Evolutionary conservation across 2,113 vertebrate genomes (phyloP), one percentile per base, ranked within the genome.

Genomic region (Urocynchramus pylzowi): DNA sequence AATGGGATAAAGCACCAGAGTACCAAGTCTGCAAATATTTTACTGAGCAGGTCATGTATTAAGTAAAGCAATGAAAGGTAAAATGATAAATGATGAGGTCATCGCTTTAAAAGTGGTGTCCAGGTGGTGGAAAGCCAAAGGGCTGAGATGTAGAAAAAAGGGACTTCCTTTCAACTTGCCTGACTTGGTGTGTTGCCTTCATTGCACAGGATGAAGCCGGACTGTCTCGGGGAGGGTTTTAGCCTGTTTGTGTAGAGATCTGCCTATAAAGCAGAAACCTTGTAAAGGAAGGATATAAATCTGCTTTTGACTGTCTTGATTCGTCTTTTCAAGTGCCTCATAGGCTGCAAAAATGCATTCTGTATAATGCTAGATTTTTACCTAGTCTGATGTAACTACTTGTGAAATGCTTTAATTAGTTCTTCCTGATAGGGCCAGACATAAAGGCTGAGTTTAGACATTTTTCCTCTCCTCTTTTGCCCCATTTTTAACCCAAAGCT

Each of bases 81-180:
- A 97, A 95, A 97, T 96, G 97, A 97, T 97, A 97, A 97, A 97
- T 97, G 96, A 88, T 97, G 97, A 97, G 63, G 95, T 97, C 97
- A 97, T 96, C 47, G 12, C 82, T 96, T 95, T 45, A 78, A 91
- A 95, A 50, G 78, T 83, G 86, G 71, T 89, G 90, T 96, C 97
- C 97, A 96, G 95, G 96, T 96, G 95, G 94, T 96, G 65, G 95
- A 96, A 97, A 96, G 91, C 93, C 88, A 86, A 92, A 93, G 81
- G 93, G 85, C 91, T 91, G 90, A 57, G 68, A 39, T 31, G 65
- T 13, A 85, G 70, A 78, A 89, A 96, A 94, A 96, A 95, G 69
- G n/a, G 24, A 73, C 91, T 96, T 97, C 94, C 87, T 93, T 83
- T 50, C 60, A 83, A 69, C 54, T 80, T 80, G 74, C 16, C 52